Percentiles rank a stretch among this genome's conserved stretches.
These are phyloP conservation scores for Trissolcus japonicus DNA, from an alignment of 2,888 invertebrate species.

Conservation along the genomic window DNA sequence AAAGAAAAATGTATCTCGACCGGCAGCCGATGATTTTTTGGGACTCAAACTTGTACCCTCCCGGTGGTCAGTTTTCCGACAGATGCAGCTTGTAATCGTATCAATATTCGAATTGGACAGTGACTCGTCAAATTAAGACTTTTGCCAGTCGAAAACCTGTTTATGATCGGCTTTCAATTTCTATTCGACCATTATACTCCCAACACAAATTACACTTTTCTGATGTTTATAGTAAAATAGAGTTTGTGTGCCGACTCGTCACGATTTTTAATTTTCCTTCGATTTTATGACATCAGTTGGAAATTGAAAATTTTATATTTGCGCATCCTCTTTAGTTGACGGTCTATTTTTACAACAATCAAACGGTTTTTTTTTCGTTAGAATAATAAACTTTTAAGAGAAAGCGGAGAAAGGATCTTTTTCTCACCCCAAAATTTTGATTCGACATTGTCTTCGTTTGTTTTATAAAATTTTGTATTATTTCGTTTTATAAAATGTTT, in stretches of 20 bases:
- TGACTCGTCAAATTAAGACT: slow-evolving; percentile 46
- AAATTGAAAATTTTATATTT: neutral
- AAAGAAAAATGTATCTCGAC: no score
- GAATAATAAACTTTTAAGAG: no score
- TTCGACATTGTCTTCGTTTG: no score
- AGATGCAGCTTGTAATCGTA: neutral
- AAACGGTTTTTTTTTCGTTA: no score
- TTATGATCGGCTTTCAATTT: slow-evolving; percentile 50
- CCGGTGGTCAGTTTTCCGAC: neutral
- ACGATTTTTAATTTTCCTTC: slow-evolving; percentile 4
- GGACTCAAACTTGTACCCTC: neutral
- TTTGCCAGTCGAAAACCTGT: slow-evolving; percentile 43
- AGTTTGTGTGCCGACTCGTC: slow-evolving; percentile 6
- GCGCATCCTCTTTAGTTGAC: no score
- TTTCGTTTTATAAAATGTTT: no score
- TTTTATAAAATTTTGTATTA: no score
- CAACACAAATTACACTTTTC: slow-evolving; percentile 19
- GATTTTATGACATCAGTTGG: neutral
- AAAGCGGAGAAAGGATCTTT: no score
- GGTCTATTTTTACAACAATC: no score
- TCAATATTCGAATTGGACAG: slow-evolving; percentile 9
- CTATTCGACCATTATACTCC: slow-evolving; percentile 38
- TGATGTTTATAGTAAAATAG: slow-evolving; percentile 7
- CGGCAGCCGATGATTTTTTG: no score
- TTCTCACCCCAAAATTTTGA: no score